A percentile compares a stretch with the other conserved stretches of the same genome.
phyloP scores from a whole-genome alignment of 2,113 vertebrate genomes.

The Larimichthys crocea region DNA sequence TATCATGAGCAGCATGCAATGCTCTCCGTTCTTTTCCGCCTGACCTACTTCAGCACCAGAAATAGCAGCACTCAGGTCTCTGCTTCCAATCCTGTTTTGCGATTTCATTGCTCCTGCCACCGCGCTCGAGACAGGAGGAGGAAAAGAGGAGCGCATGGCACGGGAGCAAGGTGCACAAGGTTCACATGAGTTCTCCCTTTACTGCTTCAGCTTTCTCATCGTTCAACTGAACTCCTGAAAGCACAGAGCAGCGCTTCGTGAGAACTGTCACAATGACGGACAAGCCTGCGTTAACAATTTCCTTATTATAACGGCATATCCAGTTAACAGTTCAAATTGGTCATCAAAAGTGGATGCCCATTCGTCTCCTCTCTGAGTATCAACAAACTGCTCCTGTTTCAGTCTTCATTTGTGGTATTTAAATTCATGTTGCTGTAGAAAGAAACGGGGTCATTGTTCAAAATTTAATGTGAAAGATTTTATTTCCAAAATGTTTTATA shows the following conservation, averaged over 20 bases:
- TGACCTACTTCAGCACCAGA: slow-evolving; percentile 96
- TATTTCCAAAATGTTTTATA: slow-evolving; percentile 59
- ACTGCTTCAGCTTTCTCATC: slow-evolving; percentile 29
- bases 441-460: slow-evolving; percentile 67
- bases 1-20: slow-evolving; percentile 70
- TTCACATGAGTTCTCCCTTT: slow-evolving; percentile 27
- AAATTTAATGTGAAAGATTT: slow-evolving; percentile 71
- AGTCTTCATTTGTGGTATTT: slow-evolving; percentile 45
- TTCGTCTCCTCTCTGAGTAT: slow-evolving; percentile 7
- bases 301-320: slow-evolving; percentile 24
- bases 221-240: slow-evolving; percentile 35
- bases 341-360: slow-evolving; percentile 19
- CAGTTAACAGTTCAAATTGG: slow-evolving; percentile 17
- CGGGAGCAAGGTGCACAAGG: slow-evolving; percentile 37
- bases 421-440: slow-evolving; percentile 53
- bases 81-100: slow-evolving; percentile 88
- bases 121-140: slow-evolving; percentile 56
- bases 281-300: neutral
- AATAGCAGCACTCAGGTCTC: slow-evolving; percentile 94
- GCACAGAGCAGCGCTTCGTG: slow-evolving; percentile 10
- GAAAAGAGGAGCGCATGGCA: slow-evolving; percentile 29
- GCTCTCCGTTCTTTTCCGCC: slow-evolving; percentile 79
- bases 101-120: slow-evolving; percentile 85
- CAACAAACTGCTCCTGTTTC: slow-evolving; percentile 8
- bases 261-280: slow-evolving; percentile 21